Base-by-base conservation (phyloP, 2,888 invertebrate genomes). In the Hemithea aestivaria region DNA sequence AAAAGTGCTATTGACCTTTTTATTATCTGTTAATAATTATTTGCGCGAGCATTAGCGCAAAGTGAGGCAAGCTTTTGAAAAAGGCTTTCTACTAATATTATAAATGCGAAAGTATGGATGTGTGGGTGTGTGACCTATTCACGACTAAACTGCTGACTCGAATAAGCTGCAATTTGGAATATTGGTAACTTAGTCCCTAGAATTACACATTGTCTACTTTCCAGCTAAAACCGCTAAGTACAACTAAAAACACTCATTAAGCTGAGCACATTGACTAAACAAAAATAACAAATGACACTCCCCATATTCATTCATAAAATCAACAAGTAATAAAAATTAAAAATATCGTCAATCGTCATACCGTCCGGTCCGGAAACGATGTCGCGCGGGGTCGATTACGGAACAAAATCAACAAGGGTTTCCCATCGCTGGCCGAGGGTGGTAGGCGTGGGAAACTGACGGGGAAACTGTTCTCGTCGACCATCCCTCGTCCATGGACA, bases 321-420 rank as follows among this genome's bases (percentile, higher is more conserved):
- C 48, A 48, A 40, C 41, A 46, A 48, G 48, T 51, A 61, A 58
- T 62, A 62, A 63, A 58, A 59, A 57, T 51, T 59, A 59, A 64
- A 66, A 63, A 57, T 56, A 55, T 62, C 56, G 56, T 60, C 57
- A 60, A 55, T 62, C 56, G 56, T 60, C 57, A 60, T 63, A 62
- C 63, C 54, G 60, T 60, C 56, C 51, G 46, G 52, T 58, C 79
- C 83, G 83, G 83, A 82, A 79, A 74, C 50, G 62, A 62, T 58
- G 64, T 62, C 62, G 58, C 64, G 67, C 64, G 67, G 66, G 68
- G 57, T 70, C 66, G 67, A 73, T 72, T 69, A 68, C 66, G 69
- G 67, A 70, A 74, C 73, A 74, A 73, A 81, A 76, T 75, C 78
- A 79, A 82, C 79, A 82, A 80, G 74, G 75, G 74, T 75, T 81